Percentiles rank a stretch among this genome's conserved stretches.
Conservation (phyloP, 1,140 invertebrate genomes). For the Drosophila bocki region DNA sequence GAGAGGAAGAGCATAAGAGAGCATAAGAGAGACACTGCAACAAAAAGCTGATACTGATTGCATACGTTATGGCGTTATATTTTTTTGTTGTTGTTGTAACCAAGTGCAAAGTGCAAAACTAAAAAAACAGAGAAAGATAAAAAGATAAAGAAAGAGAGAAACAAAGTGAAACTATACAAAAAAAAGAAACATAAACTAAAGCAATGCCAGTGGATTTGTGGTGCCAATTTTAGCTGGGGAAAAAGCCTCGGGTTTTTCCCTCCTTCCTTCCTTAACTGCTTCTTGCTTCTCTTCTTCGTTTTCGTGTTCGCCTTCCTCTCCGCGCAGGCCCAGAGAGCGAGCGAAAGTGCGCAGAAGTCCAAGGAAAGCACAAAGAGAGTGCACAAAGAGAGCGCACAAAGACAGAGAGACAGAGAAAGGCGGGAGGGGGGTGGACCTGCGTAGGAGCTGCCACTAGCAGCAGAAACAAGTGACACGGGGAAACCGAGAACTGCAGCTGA, state of each 20-base stretch:
- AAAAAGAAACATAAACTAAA: conserved; percentile 20
- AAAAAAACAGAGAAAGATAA: conserved; percentile 19
- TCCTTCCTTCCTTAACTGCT: conserved; percentile 5
- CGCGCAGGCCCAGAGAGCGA: conserved; percentile 8
- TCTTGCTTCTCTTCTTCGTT: conserved; percentile 20
- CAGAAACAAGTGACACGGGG: conserved; percentile 14
- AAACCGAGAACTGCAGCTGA: conserved; percentile 41
- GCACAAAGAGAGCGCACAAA: background rate
- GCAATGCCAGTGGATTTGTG: conserved; percentile 49
- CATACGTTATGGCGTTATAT: conserved; percentile 13
- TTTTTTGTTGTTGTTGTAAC: conserved; percentile 40
- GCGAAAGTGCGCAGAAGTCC: conserved; percentile 18
- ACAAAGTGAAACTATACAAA: conserved; percentile 20
- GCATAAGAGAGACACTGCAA: conserved; percentile 7
- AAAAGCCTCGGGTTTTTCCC: conserved; percentile 22
- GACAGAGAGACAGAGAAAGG: conserved; percentile 3
- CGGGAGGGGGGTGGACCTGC: conserved; percentile 5
- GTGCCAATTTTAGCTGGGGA: conserved; percentile 39
- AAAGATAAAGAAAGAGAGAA: conserved; percentile 28
- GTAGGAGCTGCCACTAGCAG: conserved; percentile 19
- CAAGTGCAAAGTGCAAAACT: conserved; percentile 31
- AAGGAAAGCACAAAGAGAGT: background rate
- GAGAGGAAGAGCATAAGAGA: background rate
- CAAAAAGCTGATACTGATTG: conserved; percentile 19
- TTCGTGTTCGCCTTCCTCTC: conserved; percentile 2